Base-by-base conservation (phyloP, 2,888 invertebrate species). In the Cephus pygmeus region DNA sequence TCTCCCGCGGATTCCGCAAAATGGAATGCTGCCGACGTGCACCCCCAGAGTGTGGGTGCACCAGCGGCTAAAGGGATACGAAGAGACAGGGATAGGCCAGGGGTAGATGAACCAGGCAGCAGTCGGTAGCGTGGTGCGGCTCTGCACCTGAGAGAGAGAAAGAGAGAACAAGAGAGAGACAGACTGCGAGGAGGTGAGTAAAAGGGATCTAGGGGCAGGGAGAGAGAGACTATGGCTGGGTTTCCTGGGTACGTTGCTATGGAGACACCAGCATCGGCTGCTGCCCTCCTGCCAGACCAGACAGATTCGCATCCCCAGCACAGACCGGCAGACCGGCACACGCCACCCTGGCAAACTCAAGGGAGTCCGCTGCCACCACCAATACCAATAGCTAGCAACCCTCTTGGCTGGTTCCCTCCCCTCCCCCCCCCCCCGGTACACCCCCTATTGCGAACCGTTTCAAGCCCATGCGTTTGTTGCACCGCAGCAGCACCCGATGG, bases 231-330 rank as follows among this genome's bases (percentile, higher is more conserved):
- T 85, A 86, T 84, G 87, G 88, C 90, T 88, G 90, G 90, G 89
- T 90, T 90, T 89, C 90, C 91, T 90, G 91, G 91, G 89, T 91
- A 87, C 85, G 91, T 91, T 87, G 89, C 88, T 86, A 91, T 91
- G 90, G 79, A 87, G 84, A 90, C 90, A 74, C 74, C 74, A 34
- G 74, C 74, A 74, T 74, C 71, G 76, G 84, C 82, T 83, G 87
- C 87, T 87, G 88, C 87, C 88, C 76, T 76, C 76, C 85, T 87
- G 85, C 83, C 87, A 87, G 86, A 87, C 76, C 84, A 89, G 88
- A 86, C 88, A 89, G 89, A 89, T 88, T 89, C 89, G 87, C 87
- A 85, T 83, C 80, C 77, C 77, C 88, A 87, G 83, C 87, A 56
- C 23, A 80, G 85, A 83, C 84, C 79, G 80, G 78, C 79, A 79